Evolutionary conservation across 2,113 vertebrate species (phyloP), one percentile per base, ranked within the genome.

Genomic region (Syrrhaptes paradoxus): DNA sequence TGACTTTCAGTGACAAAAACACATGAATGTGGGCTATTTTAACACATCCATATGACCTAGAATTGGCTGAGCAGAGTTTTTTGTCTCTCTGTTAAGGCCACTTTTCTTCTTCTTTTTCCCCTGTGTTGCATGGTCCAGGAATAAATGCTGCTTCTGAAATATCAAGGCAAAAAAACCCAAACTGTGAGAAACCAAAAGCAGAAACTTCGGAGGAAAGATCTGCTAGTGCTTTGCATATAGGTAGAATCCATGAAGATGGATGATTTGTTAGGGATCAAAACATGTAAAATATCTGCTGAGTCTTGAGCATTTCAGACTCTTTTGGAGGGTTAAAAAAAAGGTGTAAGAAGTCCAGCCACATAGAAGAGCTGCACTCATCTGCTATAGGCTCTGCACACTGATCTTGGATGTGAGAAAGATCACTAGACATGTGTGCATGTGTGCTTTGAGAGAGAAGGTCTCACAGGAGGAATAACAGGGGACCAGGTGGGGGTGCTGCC

Each of bases 271-370:
- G 34, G 8, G 3, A 1, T 9, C 34, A 55, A 89, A 84, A 54
- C 16, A 34, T 0, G 12, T 38, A 71, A 84, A 73, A 71, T 54
- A 32, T 7, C 22, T 46, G 16, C 34, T 81, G n/a, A 49, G 54
- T 71, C 31, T 46, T 78, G 28, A 63, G 8, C 7, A 17, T 51
- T 71, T 55, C 1, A 1, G 32, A 28, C 15, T 41, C 12, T 75
- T 85, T 63, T 4, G 5, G 43, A 74, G 10, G 0, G 4, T 52
- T 89, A 34, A 78, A 52, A 71, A 34, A 57, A 41, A 32, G 10
- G 5, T 2, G 66, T 32, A 24, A 3, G 12, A 61, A 3, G 17
- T 38, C 43, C 51, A 78, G 34, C 14, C 0, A 3, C 1, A 2
- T 19, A 21, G 24, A 77, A 71, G 25, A 62, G 4, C 31, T 78